Evolutionary conservation across 2,113 vertebrate genomes (phyloP).

Genomic region (Malurus cyaneus): DNA sequence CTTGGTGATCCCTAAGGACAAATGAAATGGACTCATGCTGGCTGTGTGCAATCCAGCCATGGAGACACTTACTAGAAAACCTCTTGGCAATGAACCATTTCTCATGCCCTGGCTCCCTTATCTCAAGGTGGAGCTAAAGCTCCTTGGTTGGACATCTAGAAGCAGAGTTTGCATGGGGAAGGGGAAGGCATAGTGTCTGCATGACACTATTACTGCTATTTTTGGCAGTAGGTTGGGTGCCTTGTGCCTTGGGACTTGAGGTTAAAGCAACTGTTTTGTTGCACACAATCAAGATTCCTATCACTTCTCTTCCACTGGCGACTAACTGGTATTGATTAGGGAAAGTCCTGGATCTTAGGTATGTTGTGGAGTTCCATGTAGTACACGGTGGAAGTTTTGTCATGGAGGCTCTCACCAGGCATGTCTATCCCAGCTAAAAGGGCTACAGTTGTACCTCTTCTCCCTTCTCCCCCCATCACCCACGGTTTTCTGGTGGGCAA

Average conservation of each 20-base stretch:
- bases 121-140: not conserved
- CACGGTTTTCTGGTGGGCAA: not conserved
- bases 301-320: not conserved
- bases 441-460: not conserved
- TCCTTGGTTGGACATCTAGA: not conserved
- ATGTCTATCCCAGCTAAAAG: not conserved
- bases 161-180: not conserved
- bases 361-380: not conserved
- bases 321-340: not conserved
- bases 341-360: not conserved
- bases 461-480: not conserved
- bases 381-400: not conserved
- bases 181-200: fast-evolving
- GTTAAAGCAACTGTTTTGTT: not conserved
- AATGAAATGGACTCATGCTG: not conserved
- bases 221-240: not conserved
- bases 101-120: not conserved
- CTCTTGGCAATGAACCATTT: not conserved
- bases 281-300: not conserved
- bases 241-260: not conserved
- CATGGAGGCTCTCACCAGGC: not conserved
- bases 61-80: not conserved
- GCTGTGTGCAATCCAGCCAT: not conserved
- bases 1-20: not conserved
- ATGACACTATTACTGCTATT: not conserved